Evolutionary conservation across 1,140 invertebrate genomes (phyloP), one percentile per base, ranked within the genome.

Genomic region (Neodiprion fabricii): DNA sequence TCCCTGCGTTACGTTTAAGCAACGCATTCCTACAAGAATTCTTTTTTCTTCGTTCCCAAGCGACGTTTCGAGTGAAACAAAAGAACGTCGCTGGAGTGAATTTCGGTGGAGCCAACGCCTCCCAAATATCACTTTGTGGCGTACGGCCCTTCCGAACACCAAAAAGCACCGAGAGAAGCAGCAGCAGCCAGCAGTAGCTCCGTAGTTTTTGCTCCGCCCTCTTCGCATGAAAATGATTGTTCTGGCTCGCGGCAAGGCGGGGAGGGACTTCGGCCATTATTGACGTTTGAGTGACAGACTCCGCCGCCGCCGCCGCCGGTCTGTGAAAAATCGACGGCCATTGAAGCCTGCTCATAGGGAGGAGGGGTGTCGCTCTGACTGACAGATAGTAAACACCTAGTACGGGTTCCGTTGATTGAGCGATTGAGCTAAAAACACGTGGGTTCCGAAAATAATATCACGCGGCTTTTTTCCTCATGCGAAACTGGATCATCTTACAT

Each of bases 211-310:
- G 79, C 78, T 80, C 79, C 79, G 78, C 78, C 77, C 76, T 80
- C 78, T 77, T 79, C 72, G 73, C 70, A 75, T 70, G 71, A 80
- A 77, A 81, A 80, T 77, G 75, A 81, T 80, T 77, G 74, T 80
- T 74, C 72, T 77, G 74, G 69, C 65, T 50, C 68, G 67, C 72
- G 76, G 73, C 78, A 71, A 61, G 72, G 53, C 65, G 77, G 70
- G 70, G 71, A 65, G 70, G 66, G 23, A 48, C 40, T 70, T 49
- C 28, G 28, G 76, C 74, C 73, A 74, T 80, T 82, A 82, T 82
- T 80, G 79, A 82, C 79, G 81, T 81, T 78, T 78, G 78, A 80
- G 76, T 81, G 80, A 82, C 80, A 79, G 76, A 66, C 72, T 48
- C 70, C 3, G 67, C 67, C 11, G 17, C 23, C 21, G 47, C 71